Percentiles rank a stretch among this genome's conserved stretches.
These are phyloP conservation scores for Drosophila sucinea DNA, from an alignment of 1,140 invertebrate genomes.

Conservation along the genomic window DNA sequence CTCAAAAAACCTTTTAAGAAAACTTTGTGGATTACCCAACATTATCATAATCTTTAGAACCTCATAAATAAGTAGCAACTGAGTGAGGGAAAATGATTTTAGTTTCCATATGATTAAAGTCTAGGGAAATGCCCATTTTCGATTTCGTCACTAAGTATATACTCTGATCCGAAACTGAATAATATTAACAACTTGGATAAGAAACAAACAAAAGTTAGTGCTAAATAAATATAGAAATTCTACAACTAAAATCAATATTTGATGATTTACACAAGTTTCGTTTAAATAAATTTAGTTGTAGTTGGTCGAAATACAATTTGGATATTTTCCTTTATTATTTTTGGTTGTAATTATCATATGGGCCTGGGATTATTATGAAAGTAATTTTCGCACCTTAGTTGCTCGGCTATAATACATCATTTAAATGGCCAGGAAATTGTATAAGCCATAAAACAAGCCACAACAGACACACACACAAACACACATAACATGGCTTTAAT, in stretches of 20 bases:
- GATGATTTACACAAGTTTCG: background rate
- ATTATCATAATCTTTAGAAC: too few relatives aligned
- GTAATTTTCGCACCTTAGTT: background rate
- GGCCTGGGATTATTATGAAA: background rate
- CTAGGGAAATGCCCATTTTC: too few relatives aligned
- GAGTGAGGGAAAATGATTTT: too few relatives aligned
- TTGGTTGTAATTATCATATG: background rate
- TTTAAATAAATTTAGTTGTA: too few relatives aligned
- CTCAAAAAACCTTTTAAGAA: too few relatives aligned
- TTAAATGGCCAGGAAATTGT: background rate
- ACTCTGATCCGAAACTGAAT: too few relatives aligned
- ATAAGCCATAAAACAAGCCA: constrained; percentile 2
- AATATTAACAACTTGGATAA: background rate
- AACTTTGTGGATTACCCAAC: too few relatives aligned
- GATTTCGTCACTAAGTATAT: too few relatives aligned
- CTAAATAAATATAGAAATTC: constrained; percentile 1
- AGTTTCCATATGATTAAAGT: too few relatives aligned
- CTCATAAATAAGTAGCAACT: too few relatives aligned
- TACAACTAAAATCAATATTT: constrained; percentile 1
- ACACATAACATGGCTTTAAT: constrained; percentile 1
- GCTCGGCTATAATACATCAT: background rate
- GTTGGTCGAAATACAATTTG: background rate
- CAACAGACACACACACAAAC: background rate
- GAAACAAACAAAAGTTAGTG: background rate
- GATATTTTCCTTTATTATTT: background rate